Conservation (phyloP, 1,140 invertebrate species). For the Drosophila orena region DNA sequence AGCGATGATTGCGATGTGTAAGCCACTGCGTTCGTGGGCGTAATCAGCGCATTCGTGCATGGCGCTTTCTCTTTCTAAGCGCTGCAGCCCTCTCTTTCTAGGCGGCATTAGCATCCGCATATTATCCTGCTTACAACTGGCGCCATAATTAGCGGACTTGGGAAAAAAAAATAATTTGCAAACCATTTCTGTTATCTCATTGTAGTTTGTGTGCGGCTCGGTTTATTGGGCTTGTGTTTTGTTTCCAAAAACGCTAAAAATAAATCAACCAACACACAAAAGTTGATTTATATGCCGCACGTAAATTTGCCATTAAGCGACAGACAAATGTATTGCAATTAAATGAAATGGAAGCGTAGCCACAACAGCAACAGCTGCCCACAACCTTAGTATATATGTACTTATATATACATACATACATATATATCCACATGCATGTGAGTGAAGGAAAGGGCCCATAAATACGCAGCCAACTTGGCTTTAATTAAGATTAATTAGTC, state of each 20-base stretch:
- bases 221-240: conserved; percentile 21
- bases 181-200: conserved; percentile 46
- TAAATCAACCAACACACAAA: conserved; percentile 66
- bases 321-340: conserved; percentile 81
- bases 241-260: conserved; percentile 61
- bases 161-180: conserved; percentile 71
- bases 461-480: conserved; percentile 58
- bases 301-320: conserved; percentile 76
- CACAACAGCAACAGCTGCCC: conserved; percentile 68
- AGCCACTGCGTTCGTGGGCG: conserved; percentile 35
- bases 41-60: conserved; percentile 62
- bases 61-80: conserved; percentile 4
- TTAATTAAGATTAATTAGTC: conserved; percentile 82
- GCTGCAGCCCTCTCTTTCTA: background rate
- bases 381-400: conserved; percentile 10
- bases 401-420: background rate
- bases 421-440: background rate
- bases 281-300: conserved; percentile 79
- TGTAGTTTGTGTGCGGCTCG: conserved; percentile 13
- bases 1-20: conserved; percentile 38
- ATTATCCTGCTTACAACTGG: conserved; percentile 43
- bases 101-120: conserved; percentile 13
- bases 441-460: conserved; percentile 24
- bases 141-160: conserved; percentile 63
- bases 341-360: conserved; percentile 71